Conservation (phyloP, 2,797 vertebrate genomes). For the Adrianichthys oophorus region DNA sequence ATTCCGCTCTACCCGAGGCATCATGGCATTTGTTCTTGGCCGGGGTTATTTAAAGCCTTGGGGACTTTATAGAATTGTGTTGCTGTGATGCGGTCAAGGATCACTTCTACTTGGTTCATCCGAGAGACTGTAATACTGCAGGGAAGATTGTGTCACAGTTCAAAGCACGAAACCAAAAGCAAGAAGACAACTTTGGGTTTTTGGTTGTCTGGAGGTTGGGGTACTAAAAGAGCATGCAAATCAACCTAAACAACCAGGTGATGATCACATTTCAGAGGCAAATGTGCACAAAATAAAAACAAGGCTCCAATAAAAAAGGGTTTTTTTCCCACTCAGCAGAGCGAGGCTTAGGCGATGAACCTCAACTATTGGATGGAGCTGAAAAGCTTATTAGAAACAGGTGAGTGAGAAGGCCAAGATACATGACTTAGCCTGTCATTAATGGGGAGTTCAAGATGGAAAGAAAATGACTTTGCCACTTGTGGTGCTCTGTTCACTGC, state of each 20-base stretch:
- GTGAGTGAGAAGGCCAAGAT: neutral
- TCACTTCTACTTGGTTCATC: slow-evolving; percentile 53
- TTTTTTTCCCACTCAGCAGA: neutral
- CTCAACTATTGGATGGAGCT: neutral
- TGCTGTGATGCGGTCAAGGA: slow-evolving; percentile 65
- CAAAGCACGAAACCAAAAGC: slow-evolving; percentile 13
- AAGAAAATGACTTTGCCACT: neutral
- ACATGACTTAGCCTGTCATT: no score
- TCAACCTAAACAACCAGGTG: neutral
- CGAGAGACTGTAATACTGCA: slow-evolving; percentile 25
- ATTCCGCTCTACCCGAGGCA: slow-evolving; percentile 45
- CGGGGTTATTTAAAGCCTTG: slow-evolving; percentile 58
- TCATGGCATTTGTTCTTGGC: slow-evolving; percentile 65
- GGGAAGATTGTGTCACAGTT: slow-evolving; percentile 24
- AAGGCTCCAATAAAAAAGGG: no score
- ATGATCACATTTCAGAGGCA: neutral
- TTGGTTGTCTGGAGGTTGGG: slow-evolving; percentile 7
- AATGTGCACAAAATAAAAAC: no score
- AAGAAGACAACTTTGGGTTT: slow-evolving; percentile 1
- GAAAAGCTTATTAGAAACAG: neutral
- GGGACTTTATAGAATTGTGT: slow-evolving; percentile 51
- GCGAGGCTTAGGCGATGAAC: neutral
- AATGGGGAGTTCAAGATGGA: no score
- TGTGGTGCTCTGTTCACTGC: neutral
- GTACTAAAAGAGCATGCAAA: slow-evolving; percentile 1